Conservation (phyloP, 2,113 vertebrate species). For the Erinaceus europaeus region DNA sequence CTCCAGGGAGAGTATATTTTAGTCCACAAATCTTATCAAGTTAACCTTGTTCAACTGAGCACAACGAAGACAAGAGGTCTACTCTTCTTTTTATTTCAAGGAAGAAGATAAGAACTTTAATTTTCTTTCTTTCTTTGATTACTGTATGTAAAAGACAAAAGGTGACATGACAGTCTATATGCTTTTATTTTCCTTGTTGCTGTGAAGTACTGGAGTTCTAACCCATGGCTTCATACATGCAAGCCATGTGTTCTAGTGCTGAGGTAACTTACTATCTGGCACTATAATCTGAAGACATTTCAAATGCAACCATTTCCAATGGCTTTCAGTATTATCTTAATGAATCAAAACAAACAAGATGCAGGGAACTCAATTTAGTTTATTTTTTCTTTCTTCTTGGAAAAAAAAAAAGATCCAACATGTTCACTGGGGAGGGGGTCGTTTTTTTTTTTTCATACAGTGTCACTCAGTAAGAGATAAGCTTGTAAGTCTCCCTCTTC, state of each 20-base stretch:
- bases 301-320: not conserved
- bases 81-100: not conserved
- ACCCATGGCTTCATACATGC: too few relatives aligned
- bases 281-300: too few relatives aligned
- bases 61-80: not conserved
- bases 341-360: not conserved
- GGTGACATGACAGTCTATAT: too few relatives aligned
- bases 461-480: not conserved
- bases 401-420: too few relatives aligned
- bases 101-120: not conserved
- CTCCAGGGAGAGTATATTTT: conserved; percentile 32
- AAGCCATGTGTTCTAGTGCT: too few relatives aligned
- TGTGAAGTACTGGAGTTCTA: too few relatives aligned
- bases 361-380: not conserved
- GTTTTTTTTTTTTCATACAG: not conserved
- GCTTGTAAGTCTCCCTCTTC: not conserved
- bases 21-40: not conserved
- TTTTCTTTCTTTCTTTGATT: too few relatives aligned
- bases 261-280: too few relatives aligned
- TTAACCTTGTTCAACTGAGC: not conserved
- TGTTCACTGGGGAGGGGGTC: too few relatives aligned
- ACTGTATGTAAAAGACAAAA: too few relatives aligned
- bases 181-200: too few relatives aligned
- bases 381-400: not conserved
- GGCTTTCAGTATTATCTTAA: not conserved